Evolutionary conservation across 2,113 vertebrate genomes (phyloP), one percentile per base, ranked within the genome.

Genomic region (Nerophis ophidion): DNA sequence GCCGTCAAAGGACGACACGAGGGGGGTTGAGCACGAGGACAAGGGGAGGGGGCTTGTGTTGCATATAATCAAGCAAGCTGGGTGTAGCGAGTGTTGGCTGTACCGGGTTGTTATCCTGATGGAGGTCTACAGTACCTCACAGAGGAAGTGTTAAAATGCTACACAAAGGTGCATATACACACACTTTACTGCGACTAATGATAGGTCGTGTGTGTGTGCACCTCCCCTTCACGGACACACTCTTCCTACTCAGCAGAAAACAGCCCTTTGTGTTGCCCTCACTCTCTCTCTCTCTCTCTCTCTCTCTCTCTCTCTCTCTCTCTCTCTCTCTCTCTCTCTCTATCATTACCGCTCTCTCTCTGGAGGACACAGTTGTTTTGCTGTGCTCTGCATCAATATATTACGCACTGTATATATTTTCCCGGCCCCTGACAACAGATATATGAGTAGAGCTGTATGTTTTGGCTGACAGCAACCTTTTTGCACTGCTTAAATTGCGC

Each of bases 181-280:
- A 36, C 60, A 36, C 44, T 33, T 50, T 14, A 61, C 75, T 70
- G 61, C 62, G 80, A 66, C 77, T 86, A 86, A 87, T 86, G 86
- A 86, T 74, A 81, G 74, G 68, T 78, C 71, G 81, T 82, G 81
- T 75, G 81, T 75, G 80, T 79, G 76, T 80, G 79, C 80, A 81
- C 85, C 72, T 70, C 78, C 80, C 44, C 81, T 82, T 81, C 75
- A 79, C 81, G 84, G 82, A 81, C 82, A 83, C 82, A 84, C 81
- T 85, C 82, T 86, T 81, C 77, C 80, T 74, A 84, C 63, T 74
- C 77, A 83, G 77, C 74, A 82, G 66, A 83, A 87, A 81, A 79
- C 77, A 63, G 49, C 42, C 70, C 73, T 79, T 71, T 83, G 74
- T 80, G 69, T 57, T 48, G 52, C 45, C 53, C 53, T 36, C 50